Evolutionary conservation across 2,113 vertebrate species (phyloP).

Genomic region (Scophthalmus maximus): DNA sequence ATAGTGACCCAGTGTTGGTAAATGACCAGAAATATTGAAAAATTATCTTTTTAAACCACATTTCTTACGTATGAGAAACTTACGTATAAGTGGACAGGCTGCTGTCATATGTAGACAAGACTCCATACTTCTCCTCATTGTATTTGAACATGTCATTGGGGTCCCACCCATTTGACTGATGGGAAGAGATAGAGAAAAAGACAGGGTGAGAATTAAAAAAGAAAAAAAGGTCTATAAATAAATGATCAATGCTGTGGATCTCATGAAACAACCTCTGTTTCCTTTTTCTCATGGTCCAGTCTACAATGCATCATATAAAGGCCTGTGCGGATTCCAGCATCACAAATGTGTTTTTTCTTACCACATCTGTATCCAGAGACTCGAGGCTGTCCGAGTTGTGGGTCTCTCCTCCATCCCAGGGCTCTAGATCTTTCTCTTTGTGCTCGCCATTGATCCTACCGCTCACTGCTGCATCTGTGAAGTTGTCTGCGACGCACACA

Average conservation of each 20-base stretch:
- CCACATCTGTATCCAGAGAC: constrained; percentile 95
- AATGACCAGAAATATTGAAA: neutral
- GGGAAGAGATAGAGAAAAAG: constrained; percentile 13
- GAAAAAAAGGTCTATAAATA: neutral
- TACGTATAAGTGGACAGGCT: constrained; percentile 99
- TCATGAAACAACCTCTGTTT: constrained; percentile 6
- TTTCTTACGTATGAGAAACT: constrained; percentile 73
- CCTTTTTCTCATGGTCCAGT: neutral
- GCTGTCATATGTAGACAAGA: constrained; percentile 98
- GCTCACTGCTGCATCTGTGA: constrained; percentile 94
- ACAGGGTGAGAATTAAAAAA: neutral
- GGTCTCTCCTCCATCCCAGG: constrained; percentile 95
- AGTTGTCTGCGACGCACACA: constrained; percentile 88
- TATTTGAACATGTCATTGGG: constrained; percentile 99
- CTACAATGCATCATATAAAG: neutral
- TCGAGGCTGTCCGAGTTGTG: constrained; percentile 90
- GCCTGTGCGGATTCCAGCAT: neutral
- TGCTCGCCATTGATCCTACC: constrained; percentile 96
- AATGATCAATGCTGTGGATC: constrained; percentile 4
- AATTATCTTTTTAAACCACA: neutral
- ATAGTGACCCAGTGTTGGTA: neutral
- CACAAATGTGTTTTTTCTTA: constrained; percentile 61
- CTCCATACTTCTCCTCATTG: constrained; percentile 98
- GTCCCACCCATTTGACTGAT: constrained; percentile 98
- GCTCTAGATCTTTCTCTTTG: constrained; percentile 98